Evolutionary conservation across 2,113 vertebrate species (phyloP).

Genomic region (Notarius quadriscutis): DNA sequence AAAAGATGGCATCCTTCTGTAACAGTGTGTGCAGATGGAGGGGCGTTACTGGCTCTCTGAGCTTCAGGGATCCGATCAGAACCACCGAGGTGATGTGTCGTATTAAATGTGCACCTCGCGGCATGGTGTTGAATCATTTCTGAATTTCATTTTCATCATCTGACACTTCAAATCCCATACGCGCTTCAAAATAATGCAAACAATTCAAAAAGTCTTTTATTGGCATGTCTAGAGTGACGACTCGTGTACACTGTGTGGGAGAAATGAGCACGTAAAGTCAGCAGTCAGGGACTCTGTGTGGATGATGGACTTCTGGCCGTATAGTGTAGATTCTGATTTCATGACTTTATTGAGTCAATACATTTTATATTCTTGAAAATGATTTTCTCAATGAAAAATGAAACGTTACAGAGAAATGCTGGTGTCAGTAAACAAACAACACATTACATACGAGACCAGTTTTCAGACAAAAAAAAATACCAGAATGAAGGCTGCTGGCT

Average conservation of each 20-base stretch:
- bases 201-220: not conserved
- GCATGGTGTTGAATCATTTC: not conserved
- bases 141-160: conserved; percentile 9
- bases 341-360: not conserved
- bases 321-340: not conserved
- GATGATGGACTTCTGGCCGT: not conserved
- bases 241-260: no score
- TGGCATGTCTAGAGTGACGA: not conserved
- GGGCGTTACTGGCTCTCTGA: not conserved
- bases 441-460: no score
- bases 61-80: not conserved
- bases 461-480: no score
- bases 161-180: conserved; percentile 5
- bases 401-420: no score
- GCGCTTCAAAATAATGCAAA: not conserved
- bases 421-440: no score
- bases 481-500: not conserved
- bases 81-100: not conserved
- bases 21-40: not conserved
- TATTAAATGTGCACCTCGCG: not conserved
- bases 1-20: not conserved
- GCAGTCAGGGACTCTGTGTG: not conserved
- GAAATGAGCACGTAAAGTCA: not conserved
- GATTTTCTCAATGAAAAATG: no score
- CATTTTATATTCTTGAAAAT: no score